A percentile compares a stretch with the other conserved stretches of the same genome.
phyloP scores from a whole-genome alignment of 2,113 vertebrate genomes.

The Crotalus horridus region DNA sequence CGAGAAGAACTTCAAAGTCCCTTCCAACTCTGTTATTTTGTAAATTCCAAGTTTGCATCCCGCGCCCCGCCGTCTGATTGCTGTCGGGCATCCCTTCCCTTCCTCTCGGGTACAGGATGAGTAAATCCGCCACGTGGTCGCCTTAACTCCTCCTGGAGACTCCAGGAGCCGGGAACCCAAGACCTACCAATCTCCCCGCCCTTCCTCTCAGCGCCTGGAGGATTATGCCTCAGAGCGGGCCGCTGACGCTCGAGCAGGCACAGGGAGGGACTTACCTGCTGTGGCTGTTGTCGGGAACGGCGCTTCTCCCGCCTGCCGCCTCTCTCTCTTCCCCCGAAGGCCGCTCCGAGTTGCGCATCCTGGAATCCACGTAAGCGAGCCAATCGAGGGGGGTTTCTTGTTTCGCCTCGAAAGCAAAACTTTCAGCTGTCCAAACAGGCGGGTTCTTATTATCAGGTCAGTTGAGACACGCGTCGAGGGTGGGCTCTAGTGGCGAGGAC shows the following conservation, averaged over 20 bases:
- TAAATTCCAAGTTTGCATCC: neutral
- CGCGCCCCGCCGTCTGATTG: neutral
- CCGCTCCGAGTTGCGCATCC: neutral
- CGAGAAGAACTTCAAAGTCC: neutral
- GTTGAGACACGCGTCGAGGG: neutral
- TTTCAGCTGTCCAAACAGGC: neutral
- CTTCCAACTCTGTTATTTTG: neutral
- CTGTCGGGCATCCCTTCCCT: neutral
- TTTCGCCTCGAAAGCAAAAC: neutral
- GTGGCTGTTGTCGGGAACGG: neutral
- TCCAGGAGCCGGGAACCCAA: neutral
- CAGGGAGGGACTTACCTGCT: constrained; percentile 30
- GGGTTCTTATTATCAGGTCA: no score
- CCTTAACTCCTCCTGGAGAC: neutral
- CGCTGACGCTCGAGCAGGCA: neutral
- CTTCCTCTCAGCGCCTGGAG: neutral
- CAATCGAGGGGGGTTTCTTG: neutral
- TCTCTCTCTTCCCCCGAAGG: neutral
- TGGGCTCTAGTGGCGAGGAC: neutral
- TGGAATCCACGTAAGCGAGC: neutral
- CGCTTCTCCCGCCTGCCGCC: neutral
- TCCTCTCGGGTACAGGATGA: neutral
- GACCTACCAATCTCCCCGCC: neutral
- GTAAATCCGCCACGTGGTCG: neutral
- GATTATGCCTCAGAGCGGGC: constrained; percentile 9